Percentiles rank a stretch among this genome's conserved stretches.
Evolutionary conservation across 1,140 invertebrate species (phyloP).

Genomic region (Melanaphis sacchari): DNA sequence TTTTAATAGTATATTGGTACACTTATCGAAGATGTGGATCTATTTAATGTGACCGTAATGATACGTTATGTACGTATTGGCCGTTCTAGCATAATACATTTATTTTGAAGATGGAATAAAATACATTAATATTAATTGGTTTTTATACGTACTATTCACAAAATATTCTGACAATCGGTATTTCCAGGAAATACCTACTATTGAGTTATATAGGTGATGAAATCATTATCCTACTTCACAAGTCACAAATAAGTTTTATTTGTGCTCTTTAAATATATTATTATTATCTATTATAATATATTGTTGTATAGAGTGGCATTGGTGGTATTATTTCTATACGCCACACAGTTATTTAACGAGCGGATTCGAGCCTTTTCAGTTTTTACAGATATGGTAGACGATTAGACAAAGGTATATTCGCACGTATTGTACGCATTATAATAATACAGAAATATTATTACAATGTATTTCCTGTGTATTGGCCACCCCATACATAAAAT

Average conservation of each 20-base stretch:
- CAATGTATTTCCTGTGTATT: neutral
- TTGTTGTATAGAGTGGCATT: neutral
- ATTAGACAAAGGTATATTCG: neutral
- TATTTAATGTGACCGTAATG: neutral
- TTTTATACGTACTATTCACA: neutral
- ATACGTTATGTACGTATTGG: neutral
- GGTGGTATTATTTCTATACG: neutral
- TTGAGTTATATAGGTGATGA: neutral
- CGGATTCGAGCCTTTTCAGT: neutral
- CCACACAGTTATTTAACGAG: neutral
- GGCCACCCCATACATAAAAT: neutral
- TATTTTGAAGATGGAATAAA: neutral
- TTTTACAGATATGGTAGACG: neutral
- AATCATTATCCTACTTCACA: neutral
- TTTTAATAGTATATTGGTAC: neutral
- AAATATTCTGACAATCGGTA: neutral
- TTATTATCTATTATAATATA: neutral
- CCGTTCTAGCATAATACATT: neutral
- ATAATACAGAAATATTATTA: neutral
- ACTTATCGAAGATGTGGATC: conserved; percentile 1
- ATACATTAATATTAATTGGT: neutral
- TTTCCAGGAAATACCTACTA: neutral
- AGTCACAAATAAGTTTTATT: neutral
- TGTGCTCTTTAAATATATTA: no score
- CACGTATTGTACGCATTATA: neutral